Conservation (phyloP, 2,113 vertebrate genomes). For the Progne subis region DNA sequence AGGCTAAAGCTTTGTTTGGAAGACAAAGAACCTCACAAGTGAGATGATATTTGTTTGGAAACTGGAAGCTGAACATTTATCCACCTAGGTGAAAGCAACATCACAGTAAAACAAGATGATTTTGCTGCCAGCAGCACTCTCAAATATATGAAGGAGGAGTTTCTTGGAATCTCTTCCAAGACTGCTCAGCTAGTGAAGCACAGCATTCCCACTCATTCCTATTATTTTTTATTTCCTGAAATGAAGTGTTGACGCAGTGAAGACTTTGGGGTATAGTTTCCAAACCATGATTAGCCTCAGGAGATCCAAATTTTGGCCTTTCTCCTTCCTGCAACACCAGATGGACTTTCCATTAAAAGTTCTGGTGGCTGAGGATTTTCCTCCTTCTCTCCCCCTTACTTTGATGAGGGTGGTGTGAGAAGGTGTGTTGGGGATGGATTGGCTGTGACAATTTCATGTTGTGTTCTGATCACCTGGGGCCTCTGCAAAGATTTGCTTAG, state of each 20-base stretch:
- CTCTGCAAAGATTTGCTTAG: background rate
- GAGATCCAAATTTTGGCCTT: background rate
- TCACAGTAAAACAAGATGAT: background rate
- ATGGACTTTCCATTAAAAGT: background rate
- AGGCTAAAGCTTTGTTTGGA: background rate
- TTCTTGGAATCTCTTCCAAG: background rate
- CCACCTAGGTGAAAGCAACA: background rate
- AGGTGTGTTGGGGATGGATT: background rate
- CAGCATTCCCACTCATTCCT: background rate
- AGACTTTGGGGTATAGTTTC: background rate
- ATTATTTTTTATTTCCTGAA: background rate
- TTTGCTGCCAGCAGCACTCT: background rate
- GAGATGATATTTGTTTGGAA: background rate
- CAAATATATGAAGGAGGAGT: background rate
- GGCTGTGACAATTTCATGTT: background rate
- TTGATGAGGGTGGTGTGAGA: background rate
- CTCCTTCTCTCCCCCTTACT: background rate
- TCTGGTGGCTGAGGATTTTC: background rate
- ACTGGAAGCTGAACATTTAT: background rate
- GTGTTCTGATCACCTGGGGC: background rate
- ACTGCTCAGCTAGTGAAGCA: background rate
- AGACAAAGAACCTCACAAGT: constrained; percentile 10
- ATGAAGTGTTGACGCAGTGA: background rate
- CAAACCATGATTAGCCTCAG: background rate
- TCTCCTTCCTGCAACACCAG: background rate